A percentile compares a stretch with the other conserved stretches of the same genome.
phyloP scores from a whole-genome alignment of 1,140 invertebrate genomes.

The Drosophila pandora region DNA sequence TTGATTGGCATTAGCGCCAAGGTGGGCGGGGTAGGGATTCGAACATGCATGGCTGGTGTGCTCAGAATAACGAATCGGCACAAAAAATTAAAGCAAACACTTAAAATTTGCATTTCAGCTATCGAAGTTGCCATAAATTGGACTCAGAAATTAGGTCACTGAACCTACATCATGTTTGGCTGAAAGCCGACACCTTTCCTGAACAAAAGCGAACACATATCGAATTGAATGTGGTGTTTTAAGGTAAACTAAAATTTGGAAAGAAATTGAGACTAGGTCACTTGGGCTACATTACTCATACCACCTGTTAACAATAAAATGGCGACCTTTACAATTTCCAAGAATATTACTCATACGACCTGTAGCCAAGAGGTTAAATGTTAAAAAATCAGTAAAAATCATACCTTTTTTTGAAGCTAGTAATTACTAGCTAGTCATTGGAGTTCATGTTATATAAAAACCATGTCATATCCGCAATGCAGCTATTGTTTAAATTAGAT shows the following conservation, averaged over 20 bases:
- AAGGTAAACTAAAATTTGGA: background rate
- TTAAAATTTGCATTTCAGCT: conserved; percentile 26
- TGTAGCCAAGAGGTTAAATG: background rate
- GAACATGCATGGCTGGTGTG: conserved; percentile 38
- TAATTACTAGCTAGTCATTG: background rate
- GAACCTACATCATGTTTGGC: conserved; percentile 29
- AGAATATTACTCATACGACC: background rate
- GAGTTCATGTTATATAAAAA: background rate
- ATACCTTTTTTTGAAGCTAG: background rate
- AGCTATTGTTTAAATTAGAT: conserved; percentile 28
- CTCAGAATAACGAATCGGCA: conserved; percentile 35
- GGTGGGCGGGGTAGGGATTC: background rate
- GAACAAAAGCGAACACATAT: background rate
- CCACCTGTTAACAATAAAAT: too few species aligned
- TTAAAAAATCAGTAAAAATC: too few species aligned
- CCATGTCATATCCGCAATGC: background rate
- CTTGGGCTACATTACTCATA: too few species aligned
- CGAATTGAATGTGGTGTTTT: background rate
- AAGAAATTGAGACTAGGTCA: too few species aligned
- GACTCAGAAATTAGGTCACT: conserved; percentile 28
- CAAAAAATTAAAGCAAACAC: conserved; percentile 40
- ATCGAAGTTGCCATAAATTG: conserved; percentile 35
- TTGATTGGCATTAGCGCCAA: conserved; percentile 68
- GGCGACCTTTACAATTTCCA: background rate
- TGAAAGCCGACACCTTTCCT: conserved; percentile 30